Evolutionary conservation across 2,888 invertebrate genomes (phyloP), one percentile per base, ranked within the genome.

Genomic region (Drosophila paranaensis): DNA sequence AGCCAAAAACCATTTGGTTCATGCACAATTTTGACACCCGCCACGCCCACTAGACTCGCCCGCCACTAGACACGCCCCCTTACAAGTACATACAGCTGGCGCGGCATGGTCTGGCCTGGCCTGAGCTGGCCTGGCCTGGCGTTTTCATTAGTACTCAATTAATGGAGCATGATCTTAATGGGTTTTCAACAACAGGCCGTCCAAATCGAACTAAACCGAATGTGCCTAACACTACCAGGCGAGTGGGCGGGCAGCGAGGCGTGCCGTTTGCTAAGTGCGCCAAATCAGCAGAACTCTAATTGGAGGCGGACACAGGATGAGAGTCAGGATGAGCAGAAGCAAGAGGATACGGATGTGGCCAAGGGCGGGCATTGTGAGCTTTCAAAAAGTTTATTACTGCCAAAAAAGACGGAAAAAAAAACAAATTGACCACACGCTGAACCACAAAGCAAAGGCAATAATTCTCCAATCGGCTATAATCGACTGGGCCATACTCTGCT

Each of bases 81-180:
- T 70, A 75, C 77, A 77, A 85, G 88, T 82, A 88, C 77, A 76
- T 79, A 70, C 68, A 73, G 64, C 20, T 11, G 42, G 16, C 10
- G 16, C 13, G 42, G 56, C 27, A 60, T 14, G 37, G 13, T 6
- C 2, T 33, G 55, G 58, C 10, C 65, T 16, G n/a, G 48, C 10
- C 54, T 30, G 14, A 33, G 2, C 54, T 60, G 45, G 39, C 11
- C 56, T 57, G 67, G 64, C 50, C 67, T 43, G 76, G 72, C 77
- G 79, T 74, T 86, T 89, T 89, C 89, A 80, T 88, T 84, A 82
- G 86, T 86, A 89, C 88, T 89, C 88, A 90, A 89, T 90, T 89
- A 89, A 89, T 86, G 86, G 86, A 81, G 81, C 82, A 88, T 89
- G 88, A 88, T 86, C 86, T 88, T 89, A 89, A 89, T 90, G 90